Conservation (phyloP, 2,113 vertebrate genomes). For the Perccottus glenii region DNA sequence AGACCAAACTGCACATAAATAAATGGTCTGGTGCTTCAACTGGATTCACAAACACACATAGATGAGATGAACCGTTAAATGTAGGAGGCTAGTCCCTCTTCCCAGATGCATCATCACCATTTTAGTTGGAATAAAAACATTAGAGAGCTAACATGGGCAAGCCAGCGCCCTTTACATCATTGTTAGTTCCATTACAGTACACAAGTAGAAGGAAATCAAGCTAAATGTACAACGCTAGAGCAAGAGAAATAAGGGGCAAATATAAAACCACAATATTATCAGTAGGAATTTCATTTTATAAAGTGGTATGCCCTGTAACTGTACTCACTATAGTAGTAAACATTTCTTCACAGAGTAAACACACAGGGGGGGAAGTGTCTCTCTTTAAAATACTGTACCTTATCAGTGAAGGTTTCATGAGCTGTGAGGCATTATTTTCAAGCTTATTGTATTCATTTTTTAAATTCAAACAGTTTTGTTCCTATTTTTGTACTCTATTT, state of each 20-base stretch:
- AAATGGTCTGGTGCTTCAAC: constrained; percentile 6
- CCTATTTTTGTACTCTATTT: constrained; percentile 20
- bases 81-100: constrained; percentile 24
- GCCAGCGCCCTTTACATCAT: constrained; percentile 68
- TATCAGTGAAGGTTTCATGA: constrained; percentile 21
- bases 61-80: constrained; percentile 32
- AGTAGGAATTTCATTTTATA: constrained; percentile 67
- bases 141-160: constrained; percentile 63
- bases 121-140: constrained; percentile 54
- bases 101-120: constrained; percentile 27
- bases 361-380: constrained; percentile 39
- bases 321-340: constrained; percentile 68
- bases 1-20: constrained; percentile 16
- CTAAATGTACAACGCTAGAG: constrained; percentile 36
- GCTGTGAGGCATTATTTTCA: constrained; percentile 45
- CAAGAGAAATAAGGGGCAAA: constrained; percentile 38
- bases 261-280: constrained; percentile 56
- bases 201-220: constrained; percentile 33
- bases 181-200: constrained; percentile 60
- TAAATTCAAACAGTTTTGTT: constrained; percentile 17
- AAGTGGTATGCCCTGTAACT: constrained; percentile 74
- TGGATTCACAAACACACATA: constrained; percentile 9
- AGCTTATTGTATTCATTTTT: constrained; percentile 54
- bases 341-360: constrained; percentile 72
- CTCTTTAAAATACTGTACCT: constrained; percentile 52